A percentile compares a stretch with the other conserved stretches of the same genome.
Conservation (phyloP, 30 jellyfish, hydroid and myxozoan genomes). For the Hydractinia echinata region DNA sequence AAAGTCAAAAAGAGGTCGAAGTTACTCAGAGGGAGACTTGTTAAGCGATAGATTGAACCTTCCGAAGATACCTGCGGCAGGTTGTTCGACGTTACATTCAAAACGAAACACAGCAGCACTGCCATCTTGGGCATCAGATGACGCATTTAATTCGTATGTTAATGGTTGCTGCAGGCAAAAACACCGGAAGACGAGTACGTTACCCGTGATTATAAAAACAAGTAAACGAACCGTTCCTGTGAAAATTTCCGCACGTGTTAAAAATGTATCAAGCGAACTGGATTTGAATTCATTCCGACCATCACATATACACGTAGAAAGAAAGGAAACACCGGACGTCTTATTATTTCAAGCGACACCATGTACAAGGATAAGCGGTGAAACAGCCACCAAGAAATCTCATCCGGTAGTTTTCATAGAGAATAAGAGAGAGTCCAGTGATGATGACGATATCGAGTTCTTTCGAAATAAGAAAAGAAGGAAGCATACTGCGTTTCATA, state of each 20-base stretch:
- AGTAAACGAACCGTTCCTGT: background rate
- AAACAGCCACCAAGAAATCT: no score
- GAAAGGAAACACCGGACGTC: background rate
- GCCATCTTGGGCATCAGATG: background rate
- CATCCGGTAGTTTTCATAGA: no score
- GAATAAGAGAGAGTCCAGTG: no score
- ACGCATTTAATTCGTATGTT: background rate
- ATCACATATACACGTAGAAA: background rate
- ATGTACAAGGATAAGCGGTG: no score
- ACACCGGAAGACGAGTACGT: background rate
- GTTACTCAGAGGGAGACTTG: constrained; percentile 14
- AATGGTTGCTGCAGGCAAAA: no score
- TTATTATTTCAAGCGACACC: no score
- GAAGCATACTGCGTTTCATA: no score
- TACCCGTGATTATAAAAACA: constrained; percentile 3
- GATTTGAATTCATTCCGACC: constrained; percentile 5
- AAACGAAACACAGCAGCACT: background rate
- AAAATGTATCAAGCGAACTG: constrained; percentile 1
- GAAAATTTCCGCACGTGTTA: constrained; percentile 21
- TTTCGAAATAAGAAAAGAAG: no score
- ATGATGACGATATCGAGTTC: no score
- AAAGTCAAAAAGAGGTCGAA: constrained; percentile 6
- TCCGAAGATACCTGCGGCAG: background rate
- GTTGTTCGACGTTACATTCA: background rate
- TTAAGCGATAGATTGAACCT: background rate